These are phyloP conservation scores for Salmo trutta DNA, from an alignment of 2,797 vertebrate species.

Conservation along the genomic window DNA sequence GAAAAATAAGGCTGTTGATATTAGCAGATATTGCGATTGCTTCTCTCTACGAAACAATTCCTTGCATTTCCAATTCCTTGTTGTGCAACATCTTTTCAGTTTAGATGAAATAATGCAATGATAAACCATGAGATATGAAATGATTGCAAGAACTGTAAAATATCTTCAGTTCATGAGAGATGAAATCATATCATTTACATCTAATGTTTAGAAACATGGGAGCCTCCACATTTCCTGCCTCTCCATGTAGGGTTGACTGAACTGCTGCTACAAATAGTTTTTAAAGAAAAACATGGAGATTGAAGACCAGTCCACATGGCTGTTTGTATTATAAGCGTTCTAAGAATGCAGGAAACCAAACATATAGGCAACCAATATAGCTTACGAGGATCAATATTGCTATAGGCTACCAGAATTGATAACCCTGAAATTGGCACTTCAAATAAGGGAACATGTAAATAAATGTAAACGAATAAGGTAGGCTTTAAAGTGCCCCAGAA, in stretches of 20 bases:
- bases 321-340: neutral
- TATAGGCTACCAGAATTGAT: neutral
- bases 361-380: neutral
- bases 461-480: neutral
- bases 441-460: neutral
- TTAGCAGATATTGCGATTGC: neutral
- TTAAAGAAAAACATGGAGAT: neutral
- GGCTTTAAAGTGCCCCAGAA: neutral
- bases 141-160: neutral
- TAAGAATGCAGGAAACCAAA: neutral
- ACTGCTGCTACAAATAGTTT: slow-evolving; percentile 5
- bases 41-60: neutral
- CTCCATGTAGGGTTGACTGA: slow-evolving; percentile 18
- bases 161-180: neutral
- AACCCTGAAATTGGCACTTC: neutral
- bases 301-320: neutral
- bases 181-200: slow-evolving; percentile 60
- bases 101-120: neutral
- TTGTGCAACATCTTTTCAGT: neutral
- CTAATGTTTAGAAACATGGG: slow-evolving; percentile 60
- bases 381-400: neutral
- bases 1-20: no score
- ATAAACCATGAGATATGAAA: neutral
- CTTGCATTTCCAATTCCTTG: neutral
- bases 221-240: slow-evolving; percentile 53